These are phyloP conservation scores for Epirrhoe tristata DNA, from an alignment of 2,888 invertebrate genomes.

Conservation along the genomic window DNA sequence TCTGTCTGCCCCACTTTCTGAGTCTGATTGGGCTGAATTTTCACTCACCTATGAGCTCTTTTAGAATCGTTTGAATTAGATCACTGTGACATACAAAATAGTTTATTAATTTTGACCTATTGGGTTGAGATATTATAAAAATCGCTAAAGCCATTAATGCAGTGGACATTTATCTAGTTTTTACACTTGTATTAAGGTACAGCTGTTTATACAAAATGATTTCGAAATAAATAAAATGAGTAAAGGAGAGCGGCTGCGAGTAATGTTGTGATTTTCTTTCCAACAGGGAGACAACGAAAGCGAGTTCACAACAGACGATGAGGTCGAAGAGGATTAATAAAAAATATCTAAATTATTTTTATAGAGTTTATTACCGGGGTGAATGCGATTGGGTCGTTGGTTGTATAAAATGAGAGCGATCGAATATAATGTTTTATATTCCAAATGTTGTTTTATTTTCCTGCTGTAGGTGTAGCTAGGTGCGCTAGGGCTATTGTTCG, in stretches of 20 bases:
- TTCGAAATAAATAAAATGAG: not conserved
- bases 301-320: slow-evolving; percentile 88
- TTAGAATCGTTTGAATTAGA: too few relatives aligned
- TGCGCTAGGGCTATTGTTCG: slow-evolving; percentile 33
- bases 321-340: slow-evolving; percentile 84
- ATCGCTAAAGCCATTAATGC: too few relatives aligned
- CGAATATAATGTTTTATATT: slow-evolving; percentile 82
- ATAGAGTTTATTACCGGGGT: slow-evolving; percentile 79
- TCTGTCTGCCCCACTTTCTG: too few relatives aligned
- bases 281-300: slow-evolving; percentile 85
- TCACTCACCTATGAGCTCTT: too few relatives aligned
- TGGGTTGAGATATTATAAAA: too few relatives aligned
- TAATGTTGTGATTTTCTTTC: slow-evolving; percentile 36
- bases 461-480: slow-evolving; percentile 10
- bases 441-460: slow-evolving; percentile 51
- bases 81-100: too few relatives aligned
- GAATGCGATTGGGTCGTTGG: slow-evolving; percentile 61
- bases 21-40: too few relatives aligned
- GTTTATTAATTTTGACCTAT: too few relatives aligned
- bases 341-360: slow-evolving; percentile 79
- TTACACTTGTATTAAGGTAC: too few relatives aligned
- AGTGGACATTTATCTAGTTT: too few relatives aligned
- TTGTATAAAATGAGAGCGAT: slow-evolving; percentile 69
- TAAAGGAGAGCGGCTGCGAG: not conserved
- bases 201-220: too few relatives aligned